phyloP scores from a whole-genome alignment of 2,797 vertebrate genomes.

The Eurystomus glaucurus region DNA sequence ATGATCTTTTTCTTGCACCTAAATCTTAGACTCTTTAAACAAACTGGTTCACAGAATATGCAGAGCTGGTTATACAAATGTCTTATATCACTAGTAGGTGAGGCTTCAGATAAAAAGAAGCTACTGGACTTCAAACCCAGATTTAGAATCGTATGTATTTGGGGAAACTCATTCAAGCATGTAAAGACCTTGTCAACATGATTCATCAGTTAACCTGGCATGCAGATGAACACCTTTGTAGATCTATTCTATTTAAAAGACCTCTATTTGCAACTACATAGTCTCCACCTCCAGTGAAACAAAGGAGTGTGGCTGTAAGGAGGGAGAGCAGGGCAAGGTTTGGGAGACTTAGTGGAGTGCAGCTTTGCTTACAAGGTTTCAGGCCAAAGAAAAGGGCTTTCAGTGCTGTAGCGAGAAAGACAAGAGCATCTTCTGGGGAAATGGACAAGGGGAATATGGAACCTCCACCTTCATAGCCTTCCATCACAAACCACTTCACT shows the following conservation, averaged over 20 bases:
- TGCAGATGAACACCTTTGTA: neutral
- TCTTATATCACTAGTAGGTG: neutral
- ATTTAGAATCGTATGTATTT: neutral
- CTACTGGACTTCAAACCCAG: neutral
- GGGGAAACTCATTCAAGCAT: neutral
- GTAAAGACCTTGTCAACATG: neutral
- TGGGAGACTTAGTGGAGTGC: neutral
- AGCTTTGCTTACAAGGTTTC: neutral
- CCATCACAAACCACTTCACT: neutral
- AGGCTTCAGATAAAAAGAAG: slow-evolving; percentile 5
- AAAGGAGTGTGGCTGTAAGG: neutral
- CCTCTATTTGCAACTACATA: neutral
- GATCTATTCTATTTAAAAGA: neutral
- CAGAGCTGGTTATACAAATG: neutral
- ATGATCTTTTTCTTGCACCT: neutral
- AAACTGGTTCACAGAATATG: neutral
- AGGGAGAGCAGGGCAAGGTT: neutral
- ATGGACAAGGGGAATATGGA: neutral
- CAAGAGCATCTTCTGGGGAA: neutral
- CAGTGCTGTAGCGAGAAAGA: neutral
- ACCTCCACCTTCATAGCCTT: neutral
- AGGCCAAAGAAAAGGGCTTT: slow-evolving; percentile 10
- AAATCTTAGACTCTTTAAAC: neutral
- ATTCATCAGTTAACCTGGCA: slow-evolving; percentile 16
- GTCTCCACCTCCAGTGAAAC: neutral